Evolutionary conservation across 1,140 invertebrate species (phyloP).

Genomic region (Anadara kagoshimensis): DNA sequence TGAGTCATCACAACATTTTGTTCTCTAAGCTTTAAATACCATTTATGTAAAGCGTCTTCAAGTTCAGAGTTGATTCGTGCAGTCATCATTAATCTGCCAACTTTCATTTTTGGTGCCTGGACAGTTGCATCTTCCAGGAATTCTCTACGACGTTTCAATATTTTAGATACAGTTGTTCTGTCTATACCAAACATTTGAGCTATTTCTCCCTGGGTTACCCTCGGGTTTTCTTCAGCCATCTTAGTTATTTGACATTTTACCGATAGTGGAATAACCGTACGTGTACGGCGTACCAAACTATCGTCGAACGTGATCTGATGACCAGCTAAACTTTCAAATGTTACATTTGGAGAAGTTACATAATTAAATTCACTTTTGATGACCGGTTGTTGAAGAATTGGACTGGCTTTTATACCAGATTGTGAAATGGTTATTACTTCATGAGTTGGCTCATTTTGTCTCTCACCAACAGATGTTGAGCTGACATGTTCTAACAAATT

Average conservation of each 20-base stretch:
- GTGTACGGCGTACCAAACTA: slow-evolving; percentile 25
- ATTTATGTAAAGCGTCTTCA: slow-evolving; percentile 6
- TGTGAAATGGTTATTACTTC: neutral
- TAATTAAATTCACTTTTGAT: neutral
- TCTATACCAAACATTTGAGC: slow-evolving; percentile 55
- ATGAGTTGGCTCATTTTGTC: neutral
- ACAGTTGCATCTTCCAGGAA: slow-evolving; percentile 9
- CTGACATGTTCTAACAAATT: neutral
- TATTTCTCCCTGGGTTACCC: slow-evolving; percentile 52
- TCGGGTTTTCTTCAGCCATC: slow-evolving; percentile 40
- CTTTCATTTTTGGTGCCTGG: neutral
- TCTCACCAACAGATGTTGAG: neutral
- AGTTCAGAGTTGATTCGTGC: neutral
- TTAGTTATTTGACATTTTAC: slow-evolving; percentile 42
- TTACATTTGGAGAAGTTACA: neutral
- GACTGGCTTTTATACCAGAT: neutral
- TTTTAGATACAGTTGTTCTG: slow-evolving; percentile 51
- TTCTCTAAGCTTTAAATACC: slow-evolving; percentile 16
- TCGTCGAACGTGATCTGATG: neutral
- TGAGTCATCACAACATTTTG: slow-evolving; percentile 20
- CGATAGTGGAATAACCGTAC: slow-evolving; percentile 36
- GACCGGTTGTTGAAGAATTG: neutral
- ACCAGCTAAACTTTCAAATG: neutral
- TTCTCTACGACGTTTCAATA: slow-evolving; percentile 40
- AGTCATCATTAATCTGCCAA: neutral